Conservation (phyloP, 2,888 invertebrate genomes). For the Heteromyza rotundicornis region DNA sequence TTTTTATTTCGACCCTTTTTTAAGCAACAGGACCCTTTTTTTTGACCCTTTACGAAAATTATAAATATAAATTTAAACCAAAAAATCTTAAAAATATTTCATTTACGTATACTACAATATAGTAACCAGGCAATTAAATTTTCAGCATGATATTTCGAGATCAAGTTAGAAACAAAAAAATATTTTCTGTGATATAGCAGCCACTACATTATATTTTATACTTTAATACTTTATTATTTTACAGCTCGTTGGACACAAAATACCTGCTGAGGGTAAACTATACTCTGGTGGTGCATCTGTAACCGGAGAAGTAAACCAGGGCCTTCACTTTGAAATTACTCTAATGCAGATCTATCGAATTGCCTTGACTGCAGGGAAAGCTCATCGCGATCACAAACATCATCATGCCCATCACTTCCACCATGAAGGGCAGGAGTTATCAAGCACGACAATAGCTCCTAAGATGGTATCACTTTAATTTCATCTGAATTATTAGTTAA, state of each 20-base stretch:
- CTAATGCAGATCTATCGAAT: slow-evolving; percentile 82
- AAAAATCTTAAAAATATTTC: no score
- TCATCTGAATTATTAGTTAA: neutral
- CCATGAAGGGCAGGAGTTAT: slow-evolving; percentile 73
- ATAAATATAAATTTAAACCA: no score
- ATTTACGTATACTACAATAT: no score
- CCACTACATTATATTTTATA: neutral
- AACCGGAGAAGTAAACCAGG: slow-evolving; percentile 56
- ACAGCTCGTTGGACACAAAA: slow-evolving; percentile 78
- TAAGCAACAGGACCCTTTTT: no score
- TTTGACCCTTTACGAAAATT: no score
- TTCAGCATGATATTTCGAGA: no score
- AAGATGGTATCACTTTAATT: slow-evolving; percentile 43
- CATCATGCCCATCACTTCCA: slow-evolving; percentile 84
- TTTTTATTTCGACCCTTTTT: no score
- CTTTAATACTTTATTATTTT: slow-evolving; percentile 17
- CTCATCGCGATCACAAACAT: slow-evolving; percentile 86
- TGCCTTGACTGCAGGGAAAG: slow-evolving; percentile 83
- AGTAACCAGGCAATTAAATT: no score
- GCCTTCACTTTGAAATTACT: slow-evolving; percentile 71
- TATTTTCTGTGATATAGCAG: no score
- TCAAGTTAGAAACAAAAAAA: no score
- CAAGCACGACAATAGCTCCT: slow-evolving; percentile 66
- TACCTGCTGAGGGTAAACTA: slow-evolving; percentile 77
- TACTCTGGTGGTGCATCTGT: slow-evolving; percentile 69